Conservation (phyloP, 2,113 vertebrate genomes). For the Tympanuchus pallidicinctus region DNA sequence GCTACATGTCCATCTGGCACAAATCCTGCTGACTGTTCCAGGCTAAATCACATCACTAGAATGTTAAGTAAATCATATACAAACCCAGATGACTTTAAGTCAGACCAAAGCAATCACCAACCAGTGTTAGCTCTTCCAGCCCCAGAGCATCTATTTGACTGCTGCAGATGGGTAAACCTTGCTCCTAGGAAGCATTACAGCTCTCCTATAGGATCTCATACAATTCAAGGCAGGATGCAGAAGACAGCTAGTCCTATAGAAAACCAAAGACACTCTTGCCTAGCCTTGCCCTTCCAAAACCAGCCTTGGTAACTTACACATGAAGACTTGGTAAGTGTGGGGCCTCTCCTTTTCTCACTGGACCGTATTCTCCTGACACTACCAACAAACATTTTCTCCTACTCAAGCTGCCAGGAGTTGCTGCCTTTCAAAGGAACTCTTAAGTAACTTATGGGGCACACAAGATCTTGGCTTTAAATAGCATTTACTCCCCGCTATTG, state of each 20-base stretch:
- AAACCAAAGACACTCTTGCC: not conserved
- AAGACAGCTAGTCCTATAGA: not conserved
- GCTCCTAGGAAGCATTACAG: not conserved
- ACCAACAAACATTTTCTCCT: not conserved
- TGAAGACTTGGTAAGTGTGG: not conserved
- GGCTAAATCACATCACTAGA: not conserved
- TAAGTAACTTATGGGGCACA: not conserved
- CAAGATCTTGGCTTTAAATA: not conserved
- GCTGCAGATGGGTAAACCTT: not conserved
- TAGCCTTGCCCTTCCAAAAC: not conserved
- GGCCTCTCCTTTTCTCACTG: not conserved
- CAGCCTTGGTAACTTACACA: not conserved
- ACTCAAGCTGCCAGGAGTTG: not conserved
- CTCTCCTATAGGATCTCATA: not conserved
- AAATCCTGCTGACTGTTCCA: not conserved
- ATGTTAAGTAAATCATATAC: not conserved
- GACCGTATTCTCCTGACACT: not conserved
- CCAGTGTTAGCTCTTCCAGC: not conserved
- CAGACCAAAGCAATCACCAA: not conserved
- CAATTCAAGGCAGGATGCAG: not conserved
- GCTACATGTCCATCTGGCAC: not conserved
- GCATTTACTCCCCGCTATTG: not conserved
- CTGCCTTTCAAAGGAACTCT: not conserved
- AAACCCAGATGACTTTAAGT: not conserved
- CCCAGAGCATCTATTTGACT: not conserved